Conservation (phyloP, 2,797 vertebrate genomes). For the Brotogeris chrysoptera region DNA sequence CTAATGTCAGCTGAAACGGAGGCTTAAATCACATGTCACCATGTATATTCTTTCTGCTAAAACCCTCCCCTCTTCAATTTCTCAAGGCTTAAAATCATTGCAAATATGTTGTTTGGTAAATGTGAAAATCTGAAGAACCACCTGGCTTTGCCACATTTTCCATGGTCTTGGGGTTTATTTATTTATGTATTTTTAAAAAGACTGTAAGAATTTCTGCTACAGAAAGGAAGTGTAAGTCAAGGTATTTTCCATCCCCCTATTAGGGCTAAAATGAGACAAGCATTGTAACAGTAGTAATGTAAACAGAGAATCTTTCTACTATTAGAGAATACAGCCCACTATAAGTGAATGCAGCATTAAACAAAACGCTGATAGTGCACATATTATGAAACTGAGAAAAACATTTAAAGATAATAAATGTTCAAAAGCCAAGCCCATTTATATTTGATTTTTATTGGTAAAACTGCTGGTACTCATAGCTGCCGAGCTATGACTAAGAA, state of each 20-base stretch:
- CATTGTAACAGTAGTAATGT: background rate
- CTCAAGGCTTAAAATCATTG: background rate
- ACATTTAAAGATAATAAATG: background rate
- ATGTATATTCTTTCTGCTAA: background rate
- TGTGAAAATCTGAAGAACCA: background rate
- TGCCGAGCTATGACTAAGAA: background rate
- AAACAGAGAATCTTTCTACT: background rate
- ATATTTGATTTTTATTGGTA: background rate
- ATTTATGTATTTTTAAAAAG: background rate
- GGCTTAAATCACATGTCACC: background rate
- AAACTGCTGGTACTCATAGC: background rate
- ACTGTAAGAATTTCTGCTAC: background rate
- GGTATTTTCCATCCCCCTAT: background rate
- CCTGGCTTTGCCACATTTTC: background rate
- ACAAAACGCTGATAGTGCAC: background rate
- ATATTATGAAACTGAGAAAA: background rate
- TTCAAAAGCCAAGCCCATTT: background rate
- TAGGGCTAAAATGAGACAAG: background rate
- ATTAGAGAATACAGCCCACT: background rate
- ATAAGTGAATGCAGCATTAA: background rate
- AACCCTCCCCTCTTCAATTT: background rate
- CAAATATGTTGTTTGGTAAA: background rate
- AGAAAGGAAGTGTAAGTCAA: background rate
- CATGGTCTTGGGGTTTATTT: background rate
- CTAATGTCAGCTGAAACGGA: background rate